Evolutionary conservation across 2,888 invertebrate genomes (phyloP).

Genomic region (Melinaea menophilus): DNA sequence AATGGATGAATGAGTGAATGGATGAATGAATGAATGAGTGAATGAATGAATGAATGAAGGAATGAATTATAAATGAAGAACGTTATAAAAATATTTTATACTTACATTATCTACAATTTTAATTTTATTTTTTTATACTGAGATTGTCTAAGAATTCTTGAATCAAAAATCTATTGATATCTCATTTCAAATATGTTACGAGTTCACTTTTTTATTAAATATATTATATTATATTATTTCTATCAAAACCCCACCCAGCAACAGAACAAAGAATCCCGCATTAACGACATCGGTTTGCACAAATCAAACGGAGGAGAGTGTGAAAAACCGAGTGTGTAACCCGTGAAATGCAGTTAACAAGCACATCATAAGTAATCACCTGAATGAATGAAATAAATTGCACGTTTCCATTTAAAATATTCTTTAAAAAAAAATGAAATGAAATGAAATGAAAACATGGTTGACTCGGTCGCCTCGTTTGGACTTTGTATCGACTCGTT

Average conservation of each 20-base stretch:
- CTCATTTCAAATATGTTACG: too few relatives aligned
- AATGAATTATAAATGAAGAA: too few relatives aligned
- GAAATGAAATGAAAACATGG: conserved; percentile 56
- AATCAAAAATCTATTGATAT: too few relatives aligned
- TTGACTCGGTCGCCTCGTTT: conserved; percentile 54
- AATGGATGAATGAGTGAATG: too few relatives aligned
- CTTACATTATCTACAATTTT: too few relatives aligned
- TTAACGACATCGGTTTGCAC: conserved; percentile 21
- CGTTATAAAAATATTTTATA: too few relatives aligned
- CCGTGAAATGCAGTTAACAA: conserved; percentile 60
- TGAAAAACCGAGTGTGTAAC: conserved; percentile 33
- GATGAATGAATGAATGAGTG: too few relatives aligned
- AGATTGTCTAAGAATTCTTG: too few relatives aligned
- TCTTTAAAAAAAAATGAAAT: conserved; percentile 54
- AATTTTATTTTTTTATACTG: too few relatives aligned
- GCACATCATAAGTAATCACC: conserved; percentile 69
- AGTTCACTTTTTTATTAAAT: too few relatives aligned
- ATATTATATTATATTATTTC: background rate
- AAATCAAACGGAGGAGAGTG: conserved; percentile 27
- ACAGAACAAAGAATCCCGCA: background rate
- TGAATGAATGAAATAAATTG: conserved; percentile 68
- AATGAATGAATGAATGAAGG: too few relatives aligned
- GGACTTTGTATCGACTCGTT: conserved; percentile 43
- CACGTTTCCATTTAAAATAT: conserved; percentile 63
- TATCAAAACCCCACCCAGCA: background rate